Base-by-base conservation (phyloP, 2,113 vertebrate genomes). In the Nannobrachium achirus region DNA sequence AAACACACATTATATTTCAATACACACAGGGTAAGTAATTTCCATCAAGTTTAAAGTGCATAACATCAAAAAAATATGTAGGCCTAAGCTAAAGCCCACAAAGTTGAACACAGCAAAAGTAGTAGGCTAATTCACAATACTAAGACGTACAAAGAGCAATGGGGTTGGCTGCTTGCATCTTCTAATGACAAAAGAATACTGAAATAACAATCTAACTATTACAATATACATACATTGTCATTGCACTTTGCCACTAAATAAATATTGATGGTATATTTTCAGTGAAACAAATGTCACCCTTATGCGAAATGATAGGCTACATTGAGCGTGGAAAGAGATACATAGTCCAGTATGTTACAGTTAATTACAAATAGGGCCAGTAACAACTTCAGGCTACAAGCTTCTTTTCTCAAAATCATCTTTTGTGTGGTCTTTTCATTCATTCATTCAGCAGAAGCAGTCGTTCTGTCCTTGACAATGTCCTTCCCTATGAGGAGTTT, bases 161-260 rank as follows among this genome's bases (percentile, higher is more conserved):
- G 49, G n/a, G 57, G 69, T 18, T 67, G 60, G 39, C 71, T 58
- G 58, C 3, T 69, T 53, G 81, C 77, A 80, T 61, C 71, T 72
- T 65, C 71, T 76, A 81, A 71, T 57, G 46, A 85, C 85, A 91
- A 84, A 64, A 79, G 84, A 83, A 73, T 71, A 74, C 18, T 41
- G 76, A 88, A 85, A 90, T 63, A 80, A 86, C 66, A 75, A 92
- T 90, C 80, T 58, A 76, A 93, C 91, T 92, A 92, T 76, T 83
- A 90, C 87, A 86, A 78, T 55, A 73, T 83, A 89, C 84, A 93
- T 90, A 93, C 94, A 95, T 95, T 95, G 92, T 94, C 95, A 97
- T 97, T 98, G 96, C 97, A 98, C 96, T 91, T 97, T 90, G 96
- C 96, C 96, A 95, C 92, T 91, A 94, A 91, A 94, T 85, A 90